Evolutionary conservation across 2,888 invertebrate species (phyloP).

Genomic region (Spilarctia lutea): DNA sequence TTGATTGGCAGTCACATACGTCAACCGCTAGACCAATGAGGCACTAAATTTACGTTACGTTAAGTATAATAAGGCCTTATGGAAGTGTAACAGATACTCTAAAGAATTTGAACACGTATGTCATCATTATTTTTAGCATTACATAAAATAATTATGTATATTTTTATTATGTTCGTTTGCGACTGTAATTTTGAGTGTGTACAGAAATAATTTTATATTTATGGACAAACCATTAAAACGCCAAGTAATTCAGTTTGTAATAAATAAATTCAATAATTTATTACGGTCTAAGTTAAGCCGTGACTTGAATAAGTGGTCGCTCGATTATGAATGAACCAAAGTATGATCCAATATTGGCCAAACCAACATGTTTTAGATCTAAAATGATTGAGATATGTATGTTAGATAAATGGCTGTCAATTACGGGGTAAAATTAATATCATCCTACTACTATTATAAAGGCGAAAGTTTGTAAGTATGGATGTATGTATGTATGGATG

Average conservation of each 20-base stretch:
- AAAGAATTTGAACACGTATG: not conserved
- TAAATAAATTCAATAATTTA: not conserved
- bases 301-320: slow-evolving; percentile 3
- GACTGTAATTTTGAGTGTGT: not conserved
- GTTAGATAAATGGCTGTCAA: not conserved
- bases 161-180: not conserved
- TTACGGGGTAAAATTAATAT: not conserved
- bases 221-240: slow-evolving; percentile 3
- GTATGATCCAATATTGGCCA: not conserved
- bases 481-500: too few species aligned
- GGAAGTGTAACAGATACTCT: not conserved
- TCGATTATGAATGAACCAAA: not conserved
- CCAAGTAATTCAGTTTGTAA: slow-evolving; percentile 1
- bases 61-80: not conserved
- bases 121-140: not conserved
- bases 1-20: too few species aligned
- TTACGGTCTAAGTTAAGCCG: not conserved
- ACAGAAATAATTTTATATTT: not conserved
- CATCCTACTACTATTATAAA: not conserved
- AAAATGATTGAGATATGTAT: not conserved
- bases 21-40: too few species aligned
- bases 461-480: too few species aligned
- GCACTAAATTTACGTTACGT: too few species aligned
- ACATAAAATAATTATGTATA: not conserved
- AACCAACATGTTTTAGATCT: not conserved